Evolutionary conservation across 30 jellyfish, hydroid and myxozoan genomes (phyloP), one percentile per base, ranked within the genome.

Genomic region (Turritopsis dohrnii): DNA sequence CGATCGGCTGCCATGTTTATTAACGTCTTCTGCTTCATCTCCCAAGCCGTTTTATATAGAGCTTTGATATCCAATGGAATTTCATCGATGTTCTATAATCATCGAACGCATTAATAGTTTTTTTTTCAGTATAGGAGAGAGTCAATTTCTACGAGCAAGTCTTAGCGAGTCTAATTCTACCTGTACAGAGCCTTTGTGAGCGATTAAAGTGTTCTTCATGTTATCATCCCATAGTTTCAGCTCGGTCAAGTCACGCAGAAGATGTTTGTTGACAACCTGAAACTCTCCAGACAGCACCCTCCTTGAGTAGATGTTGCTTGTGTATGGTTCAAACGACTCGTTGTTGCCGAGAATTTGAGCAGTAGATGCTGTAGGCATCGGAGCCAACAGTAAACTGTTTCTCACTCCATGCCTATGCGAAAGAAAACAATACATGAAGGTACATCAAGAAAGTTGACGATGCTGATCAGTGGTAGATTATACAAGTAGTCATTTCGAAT

Each of bases 281-380:
- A 95, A 95, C 84, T 95, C 99, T 23, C 99, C 99, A 80, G 99
- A 95, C 0, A 95, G 88, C 29, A 95, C 99, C 69, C 99, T 81
- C 25, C 99, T 79, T 79, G 98, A 87, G 91, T 95, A 95, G 54
- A 95, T 95, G 75, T 95, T 95, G 95, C 97, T 95, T 1, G 99
- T 95, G 91, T 83, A 95, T 4, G 99, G 98, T 75, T 95, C 99
- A 54, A 90, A 80, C 8, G 99, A 89, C 81, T 95, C 99, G 52
- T 95, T 95, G 87, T 95, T 95, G 84, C 99, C 99, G 52, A 95
- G 87, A 27, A 95, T 95, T 80, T 95, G 99, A 23, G 99, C 97
- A 31, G 99, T 95, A 26, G 99, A 95, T 4, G 99, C 99, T 23
- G 99, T 95, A 17, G 99, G 99, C 99, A 95, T 95, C 30, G 97